Evolutionary conservation across 2,797 vertebrate species (phyloP), one percentile per base, ranked within the genome.

Genomic region (Chelmon rostratus): DNA sequence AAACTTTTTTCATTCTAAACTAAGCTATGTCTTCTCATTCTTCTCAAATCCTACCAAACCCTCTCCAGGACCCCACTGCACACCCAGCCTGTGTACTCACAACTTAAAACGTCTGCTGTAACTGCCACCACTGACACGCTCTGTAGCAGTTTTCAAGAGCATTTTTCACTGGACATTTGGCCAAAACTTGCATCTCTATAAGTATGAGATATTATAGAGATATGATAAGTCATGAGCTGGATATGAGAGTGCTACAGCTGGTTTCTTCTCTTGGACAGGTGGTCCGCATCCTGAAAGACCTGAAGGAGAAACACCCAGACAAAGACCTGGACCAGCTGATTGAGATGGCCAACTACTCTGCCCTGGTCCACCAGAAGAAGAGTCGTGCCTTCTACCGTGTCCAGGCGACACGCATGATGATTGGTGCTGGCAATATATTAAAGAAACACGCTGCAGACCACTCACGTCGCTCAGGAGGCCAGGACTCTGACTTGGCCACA

Each of bases 381-480:
- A 99, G 98, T 94, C 97, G 94, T 0, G 98, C 98, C 3, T 99
- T 99, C 90, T 97, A 99, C 91, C 97, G 98, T 11, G 94, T 99
- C 82, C 98, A 99, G 80, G 97, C 96, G 11, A 99, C 98, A 0
- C 95, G 98, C 0, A 89, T 97, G 91, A 95, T 99, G 96, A 99
- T 98, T 0, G 97, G 98, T 0, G 97, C 97, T 0, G 98, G 98
- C 58, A 99, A 99, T 78, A 94, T 99, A 63, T 89, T 99, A 2
- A 97, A 91, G 83, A 96, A 96, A 12, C 97, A 99, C 2, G 96
- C 95, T 0, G 96, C 94, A 0, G 97, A 97, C 23, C 95, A 95
- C 2, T 86, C 95, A 4, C 88, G 86, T 0, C 90, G 88, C 6
- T 0, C 28, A 0, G 65, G 42, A 35, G 50, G 16, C 46, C 2